Evolutionary conservation across 2,797 vertebrate species (phyloP).

Genomic region (Taenioides sp.): DNA sequence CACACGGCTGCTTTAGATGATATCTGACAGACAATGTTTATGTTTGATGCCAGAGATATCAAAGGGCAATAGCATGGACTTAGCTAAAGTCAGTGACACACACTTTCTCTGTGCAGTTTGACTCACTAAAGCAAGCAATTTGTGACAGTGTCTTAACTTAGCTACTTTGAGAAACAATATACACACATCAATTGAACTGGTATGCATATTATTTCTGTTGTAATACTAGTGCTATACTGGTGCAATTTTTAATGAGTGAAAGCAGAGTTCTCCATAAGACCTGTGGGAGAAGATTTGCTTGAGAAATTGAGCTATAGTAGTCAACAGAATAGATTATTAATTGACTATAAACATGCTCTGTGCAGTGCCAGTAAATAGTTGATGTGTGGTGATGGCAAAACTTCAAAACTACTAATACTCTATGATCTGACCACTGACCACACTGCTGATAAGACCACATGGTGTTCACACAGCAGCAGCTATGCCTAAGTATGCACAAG

Average conservation of each 20-base stretch:
- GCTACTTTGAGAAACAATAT: neutral
- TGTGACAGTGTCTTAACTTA: neutral
- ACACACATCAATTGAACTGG: neutral
- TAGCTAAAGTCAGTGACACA: neutral
- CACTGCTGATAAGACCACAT: neutral
- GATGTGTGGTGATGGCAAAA: neutral
- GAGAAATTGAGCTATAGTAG: neutral
- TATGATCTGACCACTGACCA: neutral
- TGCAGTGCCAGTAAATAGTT: neutral
- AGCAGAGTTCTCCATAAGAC: neutral
- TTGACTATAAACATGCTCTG: neutral
- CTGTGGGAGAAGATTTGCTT: neutral
- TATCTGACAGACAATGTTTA: slow-evolving; percentile 21
- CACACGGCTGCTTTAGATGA: slow-evolving; percentile 30
- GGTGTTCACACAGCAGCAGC: neutral
- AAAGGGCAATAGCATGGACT: neutral
- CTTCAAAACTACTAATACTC: neutral
- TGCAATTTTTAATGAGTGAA: neutral
- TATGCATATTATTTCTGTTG: neutral
- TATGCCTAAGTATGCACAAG: no score
- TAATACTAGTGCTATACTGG: neutral
- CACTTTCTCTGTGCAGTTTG: neutral
- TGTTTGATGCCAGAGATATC: slow-evolving; percentile 29
- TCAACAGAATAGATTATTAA: neutral
- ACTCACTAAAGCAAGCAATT: neutral